These are phyloP conservation scores for Microdon myrmicae DNA, from an alignment of 2,888 invertebrate species.

Conservation along the genomic window DNA sequence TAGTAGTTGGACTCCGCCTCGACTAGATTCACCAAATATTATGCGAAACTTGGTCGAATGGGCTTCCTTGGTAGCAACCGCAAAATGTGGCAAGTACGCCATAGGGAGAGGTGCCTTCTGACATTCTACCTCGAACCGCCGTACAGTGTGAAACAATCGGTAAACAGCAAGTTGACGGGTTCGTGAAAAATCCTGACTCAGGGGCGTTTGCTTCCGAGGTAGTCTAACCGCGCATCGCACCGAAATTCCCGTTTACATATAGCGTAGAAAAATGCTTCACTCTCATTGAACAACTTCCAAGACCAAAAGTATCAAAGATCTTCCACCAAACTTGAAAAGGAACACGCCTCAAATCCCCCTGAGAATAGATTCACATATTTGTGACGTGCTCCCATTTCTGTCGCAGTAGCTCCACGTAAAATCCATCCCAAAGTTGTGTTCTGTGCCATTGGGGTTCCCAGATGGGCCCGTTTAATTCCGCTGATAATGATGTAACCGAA, in stretches of 20 bases:
- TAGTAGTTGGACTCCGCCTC: neutral
- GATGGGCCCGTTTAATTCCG: neutral
- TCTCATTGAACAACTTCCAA: constrained; percentile 13
- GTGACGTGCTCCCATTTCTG: neutral
- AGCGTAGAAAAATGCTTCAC: constrained; percentile 7
- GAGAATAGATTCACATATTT: neutral
- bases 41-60: neutral
- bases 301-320: constrained; percentile 9
- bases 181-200: constrained; percentile 8
- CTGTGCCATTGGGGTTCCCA: constrained; percentile 7
- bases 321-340: constrained; percentile 2
- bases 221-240: constrained; percentile 4
- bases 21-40: neutral
- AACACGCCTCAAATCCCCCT: neutral
- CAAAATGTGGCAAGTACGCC: constrained; percentile 4
- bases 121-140: constrained; percentile 1
- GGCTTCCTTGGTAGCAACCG: constrained; percentile 1
- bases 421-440: constrained; percentile 4
- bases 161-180: constrained; percentile 5
- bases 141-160: neutral
- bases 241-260: constrained; percentile 1
- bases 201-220: too few species aligned
- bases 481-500: constrained; percentile 7
- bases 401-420: constrained; percentile 4
- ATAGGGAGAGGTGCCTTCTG: neutral